These are phyloP conservation scores for Anthonomus grandis DNA, from an alignment of 1,140 invertebrate genomes.

Conservation along the genomic window DNA sequence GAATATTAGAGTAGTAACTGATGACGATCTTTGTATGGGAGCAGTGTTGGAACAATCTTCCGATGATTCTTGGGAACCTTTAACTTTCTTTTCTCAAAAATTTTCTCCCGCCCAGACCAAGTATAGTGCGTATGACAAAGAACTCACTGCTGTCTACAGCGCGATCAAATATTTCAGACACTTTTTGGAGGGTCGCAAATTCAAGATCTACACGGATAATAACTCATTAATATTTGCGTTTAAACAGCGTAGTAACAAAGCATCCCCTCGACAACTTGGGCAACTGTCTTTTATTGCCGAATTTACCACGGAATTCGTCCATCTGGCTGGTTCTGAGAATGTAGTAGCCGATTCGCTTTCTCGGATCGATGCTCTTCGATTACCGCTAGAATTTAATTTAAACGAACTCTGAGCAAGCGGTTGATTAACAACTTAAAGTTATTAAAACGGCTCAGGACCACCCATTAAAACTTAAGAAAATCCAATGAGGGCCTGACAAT, in stretches of 20 bases:
- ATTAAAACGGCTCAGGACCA: too few relatives aligned
- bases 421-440: too few relatives aligned
- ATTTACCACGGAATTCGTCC: slow-evolving; percentile 44
- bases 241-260: not conserved
- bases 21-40: slow-evolving; percentile 3
- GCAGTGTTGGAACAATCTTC: slow-evolving; percentile 1
- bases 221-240: slow-evolving; percentile 8
- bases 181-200: not conserved
- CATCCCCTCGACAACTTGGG: slow-evolving; percentile 31
- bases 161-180: slow-evolving; percentile 9
- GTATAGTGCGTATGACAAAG: slow-evolving; percentile 6
- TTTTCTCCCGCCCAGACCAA: not conserved
- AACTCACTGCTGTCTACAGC: not conserved
- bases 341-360: slow-evolving; percentile 41
- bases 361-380: too few relatives aligned
- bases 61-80: slow-evolving; percentile 2
- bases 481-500: too few relatives aligned
- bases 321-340: slow-evolving; percentile 43
- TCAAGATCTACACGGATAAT: slow-evolving; percentile 6
- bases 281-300: slow-evolving; percentile 46
- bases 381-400: too few relatives aligned
- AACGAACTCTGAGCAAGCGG: too few relatives aligned
- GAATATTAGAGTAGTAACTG: too few relatives aligned
- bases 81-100: slow-evolving; percentile 3
- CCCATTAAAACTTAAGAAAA: too few relatives aligned